Conservation (phyloP, 2,113 vertebrate genomes). For the Cinclus mexicanus region DNA sequence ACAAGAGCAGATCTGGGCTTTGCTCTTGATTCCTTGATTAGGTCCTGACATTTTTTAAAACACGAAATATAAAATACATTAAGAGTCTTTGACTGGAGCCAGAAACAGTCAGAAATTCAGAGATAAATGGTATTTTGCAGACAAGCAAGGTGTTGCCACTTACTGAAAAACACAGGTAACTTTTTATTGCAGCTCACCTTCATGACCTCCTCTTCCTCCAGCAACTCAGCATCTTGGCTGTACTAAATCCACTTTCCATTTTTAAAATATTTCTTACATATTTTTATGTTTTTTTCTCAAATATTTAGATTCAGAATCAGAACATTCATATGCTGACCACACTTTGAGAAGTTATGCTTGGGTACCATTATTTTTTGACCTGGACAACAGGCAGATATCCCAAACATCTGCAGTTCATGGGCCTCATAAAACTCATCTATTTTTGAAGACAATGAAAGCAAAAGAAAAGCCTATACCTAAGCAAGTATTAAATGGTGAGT, state of each 20-base stretch:
- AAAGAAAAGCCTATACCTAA: background rate
- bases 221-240: background rate
- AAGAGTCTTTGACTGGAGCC: background rate
- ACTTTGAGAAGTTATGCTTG: background rate
- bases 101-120: background rate
- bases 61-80: background rate
- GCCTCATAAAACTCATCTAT: background rate
- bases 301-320: background rate
- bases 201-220: background rate
- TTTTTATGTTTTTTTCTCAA: background rate
- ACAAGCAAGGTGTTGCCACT: background rate
- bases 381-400: background rate
- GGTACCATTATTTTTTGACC: background rate
- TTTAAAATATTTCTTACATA: background rate
- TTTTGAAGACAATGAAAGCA: background rate
- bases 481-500: background rate
- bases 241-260: background rate
- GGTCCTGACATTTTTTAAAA: background rate
- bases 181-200: background rate
- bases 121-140: background rate
- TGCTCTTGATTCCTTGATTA: background rate
- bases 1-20: background rate
- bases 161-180: background rate
- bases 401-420: background rate
- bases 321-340: background rate